phyloP scores from a whole-genome alignment of 2,797 vertebrate genomes.

The Argentina silus region DNA sequence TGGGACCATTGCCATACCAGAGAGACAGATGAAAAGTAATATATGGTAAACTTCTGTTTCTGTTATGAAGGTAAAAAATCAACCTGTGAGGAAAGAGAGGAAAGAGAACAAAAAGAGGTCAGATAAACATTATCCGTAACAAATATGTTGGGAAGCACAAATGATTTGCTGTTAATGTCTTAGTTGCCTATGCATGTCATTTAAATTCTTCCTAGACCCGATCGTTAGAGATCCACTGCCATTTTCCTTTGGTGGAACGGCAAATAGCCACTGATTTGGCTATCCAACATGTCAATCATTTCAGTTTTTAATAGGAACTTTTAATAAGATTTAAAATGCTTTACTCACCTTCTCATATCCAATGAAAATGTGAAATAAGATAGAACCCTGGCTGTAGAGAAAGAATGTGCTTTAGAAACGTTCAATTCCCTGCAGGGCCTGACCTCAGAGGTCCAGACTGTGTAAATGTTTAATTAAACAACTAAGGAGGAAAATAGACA shows the following conservation, averaged over 20 bases:
- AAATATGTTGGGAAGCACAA: no score
- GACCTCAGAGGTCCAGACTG: slow-evolving; percentile 9
- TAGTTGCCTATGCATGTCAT: not conserved
- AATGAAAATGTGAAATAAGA: slow-evolving; percentile 11
- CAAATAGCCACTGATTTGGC: not conserved
- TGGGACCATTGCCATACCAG: not conserved
- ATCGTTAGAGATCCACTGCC: not conserved
- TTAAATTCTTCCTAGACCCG: not conserved
- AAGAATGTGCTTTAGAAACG: not conserved
- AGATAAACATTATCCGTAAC: no score
- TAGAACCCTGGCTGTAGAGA: not conserved
- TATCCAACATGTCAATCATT: slow-evolving; percentile 6
- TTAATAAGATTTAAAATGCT: slow-evolving; percentile 5
- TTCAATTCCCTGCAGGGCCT: not conserved
- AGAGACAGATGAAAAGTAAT: no score
- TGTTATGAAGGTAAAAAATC: no score
- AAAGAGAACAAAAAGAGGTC: no score
- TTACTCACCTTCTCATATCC: not conserved
- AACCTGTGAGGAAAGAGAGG: no score
- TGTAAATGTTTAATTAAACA: slow-evolving; percentile 24
- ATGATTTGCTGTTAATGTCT: no score
- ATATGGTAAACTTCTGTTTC: no score
- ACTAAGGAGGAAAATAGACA: slow-evolving; percentile 1
- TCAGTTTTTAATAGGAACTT: slow-evolving; percentile 10
- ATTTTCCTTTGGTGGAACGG: not conserved